Evolutionary conservation across 2,797 vertebrate genomes (phyloP).

Genomic region (Neosilurus hyrtlii): DNA sequence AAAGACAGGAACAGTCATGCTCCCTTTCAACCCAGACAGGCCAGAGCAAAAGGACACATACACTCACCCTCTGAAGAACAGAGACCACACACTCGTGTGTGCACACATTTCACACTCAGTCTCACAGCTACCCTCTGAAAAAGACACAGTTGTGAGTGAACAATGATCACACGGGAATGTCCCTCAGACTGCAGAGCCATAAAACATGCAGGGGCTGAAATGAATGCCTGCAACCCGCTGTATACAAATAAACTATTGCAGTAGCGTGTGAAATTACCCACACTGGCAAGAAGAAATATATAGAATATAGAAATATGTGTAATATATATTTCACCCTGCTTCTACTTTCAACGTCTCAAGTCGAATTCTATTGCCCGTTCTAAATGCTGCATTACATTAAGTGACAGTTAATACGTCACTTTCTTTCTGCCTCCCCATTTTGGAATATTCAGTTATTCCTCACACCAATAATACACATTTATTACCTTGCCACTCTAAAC

Average conservation of each 20-base stretch:
- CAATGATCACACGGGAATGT: not conserved
- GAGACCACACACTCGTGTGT: not conserved
- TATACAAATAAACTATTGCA: slow-evolving; percentile 1
- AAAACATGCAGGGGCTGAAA: slow-evolving; percentile 10
- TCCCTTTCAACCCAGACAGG: slow-evolving; percentile 39
- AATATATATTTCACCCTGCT: not conserved
- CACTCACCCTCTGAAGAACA: not conserved
- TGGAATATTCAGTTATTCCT: not conserved
- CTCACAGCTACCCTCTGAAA: slow-evolving; percentile 23
- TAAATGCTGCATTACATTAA: not conserved
- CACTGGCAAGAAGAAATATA: not conserved
- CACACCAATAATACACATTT: not conserved
- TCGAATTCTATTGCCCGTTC: not conserved
- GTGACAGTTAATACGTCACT: not conserved
- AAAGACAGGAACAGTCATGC: slow-evolving; percentile 28
- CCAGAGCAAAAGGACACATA: slow-evolving; percentile 17
- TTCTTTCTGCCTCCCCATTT: not conserved
- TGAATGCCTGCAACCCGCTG: not conserved
- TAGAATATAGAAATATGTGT: not conserved
- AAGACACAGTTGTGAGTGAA: slow-evolving; percentile 11
- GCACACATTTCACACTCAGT: not conserved
- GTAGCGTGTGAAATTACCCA: slow-evolving; percentile 1
- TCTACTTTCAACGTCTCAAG: not conserved
- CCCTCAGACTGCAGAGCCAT: not conserved
- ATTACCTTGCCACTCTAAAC: not conserved